These are phyloP conservation scores for Peromyscus californicus DNA, from an alignment of 2,113 vertebrate species.

Conservation along the genomic window DNA sequence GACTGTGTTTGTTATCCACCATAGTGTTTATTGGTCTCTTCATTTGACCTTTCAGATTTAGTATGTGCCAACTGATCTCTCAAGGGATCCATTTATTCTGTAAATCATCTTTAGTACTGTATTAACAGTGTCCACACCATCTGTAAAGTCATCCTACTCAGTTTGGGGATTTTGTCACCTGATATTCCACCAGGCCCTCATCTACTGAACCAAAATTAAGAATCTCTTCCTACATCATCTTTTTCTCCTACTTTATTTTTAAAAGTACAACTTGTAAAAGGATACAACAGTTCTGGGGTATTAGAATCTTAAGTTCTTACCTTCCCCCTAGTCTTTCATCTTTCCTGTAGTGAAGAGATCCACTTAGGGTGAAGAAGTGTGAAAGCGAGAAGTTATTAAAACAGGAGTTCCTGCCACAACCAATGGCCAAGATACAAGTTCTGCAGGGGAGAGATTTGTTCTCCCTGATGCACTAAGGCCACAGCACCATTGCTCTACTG, in stretches of 20 bases:
- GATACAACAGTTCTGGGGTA: background rate
- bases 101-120: background rate
- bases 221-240: background rate
- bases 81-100: background rate
- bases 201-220: background rate
- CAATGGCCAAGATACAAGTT: no score
- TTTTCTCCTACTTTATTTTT: background rate
- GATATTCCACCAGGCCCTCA: background rate
- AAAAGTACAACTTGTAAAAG: background rate
- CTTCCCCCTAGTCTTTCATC: no score
- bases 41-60: no score
- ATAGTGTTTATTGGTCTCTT: background rate
- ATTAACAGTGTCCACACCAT: background rate
- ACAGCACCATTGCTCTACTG: background rate
- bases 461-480: background rate
- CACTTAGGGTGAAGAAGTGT: background rate
- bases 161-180: background rate
- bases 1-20: accelerated
- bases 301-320: background rate
- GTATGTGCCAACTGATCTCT: background rate
- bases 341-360: background rate
- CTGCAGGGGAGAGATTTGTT: accelerated
- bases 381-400: background rate
- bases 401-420: background rate
- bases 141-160: no score